phyloP scores from a whole-genome alignment of 2,113 vertebrate genomes.

The Psophia crepitans region DNA sequence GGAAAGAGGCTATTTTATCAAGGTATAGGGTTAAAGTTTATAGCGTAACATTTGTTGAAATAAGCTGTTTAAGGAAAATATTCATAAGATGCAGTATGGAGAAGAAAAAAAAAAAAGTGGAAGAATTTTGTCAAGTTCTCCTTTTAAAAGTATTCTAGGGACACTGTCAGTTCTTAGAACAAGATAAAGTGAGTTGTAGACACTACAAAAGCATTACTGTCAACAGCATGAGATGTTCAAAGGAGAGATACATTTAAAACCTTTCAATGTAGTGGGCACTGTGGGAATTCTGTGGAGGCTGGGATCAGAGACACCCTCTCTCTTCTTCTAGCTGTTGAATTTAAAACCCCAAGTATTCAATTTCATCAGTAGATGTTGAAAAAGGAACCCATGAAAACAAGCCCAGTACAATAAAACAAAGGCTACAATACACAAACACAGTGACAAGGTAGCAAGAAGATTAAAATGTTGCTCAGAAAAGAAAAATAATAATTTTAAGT shows the following conservation, averaged over 20 bases:
- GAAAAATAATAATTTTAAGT: conserved; percentile 4
- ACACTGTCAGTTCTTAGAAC: neutral
- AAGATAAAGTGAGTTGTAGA: neutral
- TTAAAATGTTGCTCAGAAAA: neutral
- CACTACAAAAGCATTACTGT: conserved; percentile 7
- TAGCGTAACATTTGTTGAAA: neutral
- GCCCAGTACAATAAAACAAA: neutral
- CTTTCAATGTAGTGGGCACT: neutral
- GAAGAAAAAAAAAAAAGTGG: neutral
- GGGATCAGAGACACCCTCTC: neutral
- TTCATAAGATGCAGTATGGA: neutral
- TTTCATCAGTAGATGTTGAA: neutral
- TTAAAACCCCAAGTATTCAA: neutral
- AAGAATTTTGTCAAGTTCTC: neutral
- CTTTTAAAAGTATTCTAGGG: conserved; percentile 7
- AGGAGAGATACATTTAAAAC: conserved; percentile 10
- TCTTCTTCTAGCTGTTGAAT: neutral
- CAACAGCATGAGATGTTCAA: neutral
- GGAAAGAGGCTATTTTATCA: neutral
- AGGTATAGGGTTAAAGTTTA: neutral
- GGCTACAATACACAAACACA: neutral
- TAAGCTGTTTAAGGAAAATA: neutral
- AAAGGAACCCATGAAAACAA: neutral
- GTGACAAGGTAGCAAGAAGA: conserved; percentile 2
- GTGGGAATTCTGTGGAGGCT: neutral